Evolutionary conservation across 1,140 invertebrate species (phyloP).

Genomic region (Alviniconcha marisindica): DNA sequence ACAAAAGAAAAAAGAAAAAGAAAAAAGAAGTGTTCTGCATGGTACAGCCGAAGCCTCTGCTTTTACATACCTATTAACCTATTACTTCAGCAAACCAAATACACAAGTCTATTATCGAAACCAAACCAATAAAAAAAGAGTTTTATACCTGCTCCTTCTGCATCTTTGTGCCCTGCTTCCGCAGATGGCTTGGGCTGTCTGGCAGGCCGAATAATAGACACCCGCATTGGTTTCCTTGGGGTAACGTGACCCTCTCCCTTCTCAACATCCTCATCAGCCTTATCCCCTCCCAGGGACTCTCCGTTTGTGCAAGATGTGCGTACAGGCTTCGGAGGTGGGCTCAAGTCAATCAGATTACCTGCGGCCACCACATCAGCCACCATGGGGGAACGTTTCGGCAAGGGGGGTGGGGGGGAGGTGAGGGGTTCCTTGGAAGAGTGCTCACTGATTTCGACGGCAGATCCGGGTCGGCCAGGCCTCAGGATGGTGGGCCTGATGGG

Average conservation of each 20-base stretch:
- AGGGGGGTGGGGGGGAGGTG: neutral
- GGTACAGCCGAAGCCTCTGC: too few relatives aligned
- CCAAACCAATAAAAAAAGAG: too few relatives aligned
- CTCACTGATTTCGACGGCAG: neutral
- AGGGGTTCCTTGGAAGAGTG: neutral
- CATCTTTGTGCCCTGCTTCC: neutral
- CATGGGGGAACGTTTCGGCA: slow-evolving; percentile 28
- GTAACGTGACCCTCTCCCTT: neutral
- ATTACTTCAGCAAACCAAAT: too few relatives aligned
- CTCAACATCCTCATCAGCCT: neutral
- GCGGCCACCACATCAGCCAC: neutral
- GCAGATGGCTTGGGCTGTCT: neutral
- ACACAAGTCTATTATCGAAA: too few relatives aligned
- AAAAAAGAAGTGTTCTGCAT: too few relatives aligned
- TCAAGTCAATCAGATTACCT: neutral
- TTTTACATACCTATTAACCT: too few relatives aligned
- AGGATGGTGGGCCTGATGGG: slow-evolving; percentile 26
- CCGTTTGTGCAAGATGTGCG: neutral
- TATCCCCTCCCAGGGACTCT: neutral
- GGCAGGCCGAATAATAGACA: slow-evolving; percentile 25
- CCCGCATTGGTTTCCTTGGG: slow-evolving; percentile 19
- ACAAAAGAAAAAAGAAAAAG: too few relatives aligned
- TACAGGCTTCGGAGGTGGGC: slow-evolving; percentile 24
- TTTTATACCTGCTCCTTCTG: neutral
- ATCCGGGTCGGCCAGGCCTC: slow-evolving; percentile 35